phyloP scores from a whole-genome alignment of 2,797 vertebrate species.

The Poecilia gillii region DNA sequence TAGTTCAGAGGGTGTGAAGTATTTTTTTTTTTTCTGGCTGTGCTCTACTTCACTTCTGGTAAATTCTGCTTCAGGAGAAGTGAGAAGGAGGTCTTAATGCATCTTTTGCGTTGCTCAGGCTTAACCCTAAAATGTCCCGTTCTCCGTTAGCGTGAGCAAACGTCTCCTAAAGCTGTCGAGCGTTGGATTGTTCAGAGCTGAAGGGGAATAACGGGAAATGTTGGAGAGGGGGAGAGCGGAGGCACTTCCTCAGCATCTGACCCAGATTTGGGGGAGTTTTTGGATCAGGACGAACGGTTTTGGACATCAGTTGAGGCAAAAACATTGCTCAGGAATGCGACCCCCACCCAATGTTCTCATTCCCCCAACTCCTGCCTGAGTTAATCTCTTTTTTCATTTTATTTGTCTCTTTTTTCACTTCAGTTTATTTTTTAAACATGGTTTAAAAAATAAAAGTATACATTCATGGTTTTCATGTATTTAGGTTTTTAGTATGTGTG shows the following conservation, averaged over 20 bases:
- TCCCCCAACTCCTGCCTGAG: constrained; percentile 13
- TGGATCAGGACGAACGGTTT: constrained; percentile 65
- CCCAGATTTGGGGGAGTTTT: constrained; percentile 72
- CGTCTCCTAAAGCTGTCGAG: constrained; percentile 25
- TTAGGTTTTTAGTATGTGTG: background rate
- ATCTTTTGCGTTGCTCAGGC: constrained; percentile 22
- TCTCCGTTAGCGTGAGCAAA: constrained; percentile 29
- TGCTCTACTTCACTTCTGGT: constrained; percentile 31
- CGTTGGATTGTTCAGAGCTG: constrained; percentile 33
- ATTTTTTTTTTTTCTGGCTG: constrained; percentile 33
- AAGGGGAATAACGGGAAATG: constrained; percentile 33
- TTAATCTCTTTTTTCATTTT: constrained; percentile 23
- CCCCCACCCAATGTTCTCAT: constrained; percentile 30
- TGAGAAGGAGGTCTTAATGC: constrained; percentile 13
- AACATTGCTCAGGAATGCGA: constrained; percentile 70
- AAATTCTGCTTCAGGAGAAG: constrained; percentile 31
- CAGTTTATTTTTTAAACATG: background rate
- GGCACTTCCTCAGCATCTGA: constrained; percentile 56
- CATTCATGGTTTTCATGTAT: background rate
- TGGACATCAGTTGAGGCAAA: constrained; percentile 64
- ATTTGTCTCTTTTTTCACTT: constrained; percentile 18
- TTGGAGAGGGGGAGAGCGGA: constrained; percentile 22
- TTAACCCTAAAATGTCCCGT: constrained; percentile 21
- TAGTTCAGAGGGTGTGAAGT: constrained; percentile 18
- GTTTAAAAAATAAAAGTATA: too few relatives aligned